Base-by-base conservation (phyloP, 2,797 vertebrate genomes). In the Crenichthys baileyi region DNA sequence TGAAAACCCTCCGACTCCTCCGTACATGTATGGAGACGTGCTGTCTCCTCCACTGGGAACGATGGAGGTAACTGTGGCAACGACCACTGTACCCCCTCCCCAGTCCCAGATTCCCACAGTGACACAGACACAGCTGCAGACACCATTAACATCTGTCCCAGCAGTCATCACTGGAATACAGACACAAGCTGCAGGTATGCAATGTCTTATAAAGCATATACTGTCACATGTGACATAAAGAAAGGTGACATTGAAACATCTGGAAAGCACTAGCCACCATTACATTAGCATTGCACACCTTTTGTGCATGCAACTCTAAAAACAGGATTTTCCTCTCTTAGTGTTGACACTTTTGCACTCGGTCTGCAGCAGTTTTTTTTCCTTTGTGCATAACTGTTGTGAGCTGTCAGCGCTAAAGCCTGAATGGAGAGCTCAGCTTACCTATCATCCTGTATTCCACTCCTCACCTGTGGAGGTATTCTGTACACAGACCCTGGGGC, bases 1-100 rank as follows among this genome's bases (percentile, higher is more conserved):
- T 0, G 97, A 97, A 78, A 93, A 95, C 83, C 95, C 96, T 0
- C 95, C 95, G 0, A 97, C 96, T 2, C 96, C 96, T 0, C 96
- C 96, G 0, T 97, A 96, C 90, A 95, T 96, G 94, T 96, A 95
- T 24, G 95, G 93, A 41, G 96, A 97, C 29, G 94, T 96, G 48
- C 91, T 96, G 16, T 91, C 95, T 0, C 94, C 96, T 0, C 95
- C 96, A 0, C 89, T 96, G 44, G 95, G 92, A 9, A 78, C 94
- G 24, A 90, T 96, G 80, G 96, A 97, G 90, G 93, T 97, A 75
- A 96, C 93, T 0, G 89, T 95, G 78, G 92, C 94, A 6, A 94
- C 94, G 0, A 72, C 90, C 0, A 8, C 68, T 0, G 31, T 83
- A 0, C 73, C 87, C 11, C 48, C 71, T 0, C 31, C 46, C 1